A percentile compares a stretch with the other conserved stretches of the same genome.
Conservation (phyloP, 1,140 invertebrate genomes). For the Nomia melanderi region DNA sequence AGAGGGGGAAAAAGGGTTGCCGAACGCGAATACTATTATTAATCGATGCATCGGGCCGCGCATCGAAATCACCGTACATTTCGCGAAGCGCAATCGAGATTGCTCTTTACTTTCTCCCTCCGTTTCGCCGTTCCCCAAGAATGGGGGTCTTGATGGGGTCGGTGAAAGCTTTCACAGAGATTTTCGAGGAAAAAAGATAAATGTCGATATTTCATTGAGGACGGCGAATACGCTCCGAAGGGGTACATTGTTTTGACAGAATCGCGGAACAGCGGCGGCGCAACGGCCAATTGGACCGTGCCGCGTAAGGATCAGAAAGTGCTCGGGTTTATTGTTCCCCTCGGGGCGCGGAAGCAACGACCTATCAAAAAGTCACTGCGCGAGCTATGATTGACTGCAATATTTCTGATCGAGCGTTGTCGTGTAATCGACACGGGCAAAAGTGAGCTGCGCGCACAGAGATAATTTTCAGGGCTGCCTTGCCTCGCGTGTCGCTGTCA, state of each 20-base stretch:
- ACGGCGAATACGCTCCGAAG: conserved; percentile 4
- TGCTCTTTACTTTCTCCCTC: not conserved
- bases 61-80: not conserved
- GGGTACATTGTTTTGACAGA: conserved; percentile 34
- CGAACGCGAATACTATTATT: too few relatives aligned
- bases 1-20: not conserved
- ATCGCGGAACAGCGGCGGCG: conserved; percentile 1
- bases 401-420: conserved; percentile 40
- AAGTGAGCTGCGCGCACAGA: not conserved
- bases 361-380: conserved; percentile 1
- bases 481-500: not conserved
- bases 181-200: not conserved
- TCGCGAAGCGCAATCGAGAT: not conserved
- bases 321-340: conserved; percentile 30
- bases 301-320: conserved; percentile 37
- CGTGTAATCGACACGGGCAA: conserved; percentile 19
- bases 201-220: not conserved
- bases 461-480: conserved; percentile 18
- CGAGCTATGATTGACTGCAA: conserved; percentile 30
- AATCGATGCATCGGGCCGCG: not conserved
- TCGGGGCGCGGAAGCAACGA: conserved; percentile 23
- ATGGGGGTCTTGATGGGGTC: not conserved
- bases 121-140: not conserved
- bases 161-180: not conserved
- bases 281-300: conserved; percentile 27